Evolutionary conservation across 2,797 vertebrate genomes (phyloP).

Genomic region (Mus spretus): DNA sequence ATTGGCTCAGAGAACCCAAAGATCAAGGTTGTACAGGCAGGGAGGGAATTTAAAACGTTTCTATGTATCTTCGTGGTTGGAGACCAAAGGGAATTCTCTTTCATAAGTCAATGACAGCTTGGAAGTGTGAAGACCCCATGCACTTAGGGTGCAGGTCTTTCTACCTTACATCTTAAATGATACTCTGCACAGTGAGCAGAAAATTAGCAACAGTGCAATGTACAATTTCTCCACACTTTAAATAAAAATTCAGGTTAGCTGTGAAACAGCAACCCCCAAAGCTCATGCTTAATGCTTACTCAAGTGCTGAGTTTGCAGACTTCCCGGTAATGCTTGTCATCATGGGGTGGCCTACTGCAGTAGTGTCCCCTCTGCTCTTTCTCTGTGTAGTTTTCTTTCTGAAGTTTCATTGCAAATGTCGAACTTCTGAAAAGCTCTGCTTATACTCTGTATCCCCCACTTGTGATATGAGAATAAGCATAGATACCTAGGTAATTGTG

Average conservation of each 20-base stretch:
- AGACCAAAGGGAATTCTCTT: not conserved
- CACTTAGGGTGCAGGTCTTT: not conserved
- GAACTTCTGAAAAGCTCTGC: constrained; percentile 8
- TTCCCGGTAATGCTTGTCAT: not conserved
- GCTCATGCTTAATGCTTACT: not conserved
- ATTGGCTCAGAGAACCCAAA: not conserved
- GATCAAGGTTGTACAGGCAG: not conserved
- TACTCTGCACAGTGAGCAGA: not conserved
- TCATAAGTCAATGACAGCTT: not conserved
- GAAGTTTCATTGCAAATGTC: not conserved
- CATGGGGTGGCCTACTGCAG: not conserved
- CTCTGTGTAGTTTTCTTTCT: not conserved
- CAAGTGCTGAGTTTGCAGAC: not conserved
- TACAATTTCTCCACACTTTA: not conserved
- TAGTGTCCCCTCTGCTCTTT: not conserved
- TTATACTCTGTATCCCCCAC: not conserved
- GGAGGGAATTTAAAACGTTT: not conserved
- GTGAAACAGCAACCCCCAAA: not conserved
- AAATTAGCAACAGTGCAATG: not conserved
- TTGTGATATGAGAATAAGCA: not conserved
- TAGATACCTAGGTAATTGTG: not conserved
- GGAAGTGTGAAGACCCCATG: not conserved
- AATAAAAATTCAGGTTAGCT: constrained; percentile 1
- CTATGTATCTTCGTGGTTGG: not conserved
- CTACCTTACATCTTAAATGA: not conserved